Base-by-base conservation (phyloP, 1,140 invertebrate genomes). In the Dendroctonus valens region DNA sequence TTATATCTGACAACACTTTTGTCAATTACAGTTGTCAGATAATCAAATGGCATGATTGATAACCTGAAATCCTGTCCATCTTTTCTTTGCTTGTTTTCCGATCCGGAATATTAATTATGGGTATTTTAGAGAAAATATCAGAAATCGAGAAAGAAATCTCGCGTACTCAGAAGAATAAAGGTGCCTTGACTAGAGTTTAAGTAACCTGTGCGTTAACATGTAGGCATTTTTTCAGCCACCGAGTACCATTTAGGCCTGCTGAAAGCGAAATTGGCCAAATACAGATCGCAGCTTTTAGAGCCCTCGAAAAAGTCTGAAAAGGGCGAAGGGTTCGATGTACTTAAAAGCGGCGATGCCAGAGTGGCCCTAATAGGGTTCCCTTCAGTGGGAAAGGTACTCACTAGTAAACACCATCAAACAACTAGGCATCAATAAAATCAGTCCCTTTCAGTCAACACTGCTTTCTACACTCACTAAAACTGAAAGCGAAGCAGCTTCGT, bases 81-180 rank as follows among this genome's bases (percentile, higher is more conserved):
- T 26, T 26, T 26, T 26, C 26, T 3, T 26, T 26, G 26, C 26
- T 26, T 26, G 26, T 26, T 26, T 26, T 26, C 26, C 1, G 26
- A 26, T 26, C 26, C 26, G 26, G 26, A 26, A 26, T 26, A 26
- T 26, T 26, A 26, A 62, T 65, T 49, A 98, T 99, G 96, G 96
- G 96, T 70, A 98, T 98, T 78, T 81, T 98, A 71, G 96, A 99
- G 76, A 98, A 97, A 85, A 98, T 99, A 79, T 89, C 92, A 0
- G 96, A 99, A 86, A 98, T 98, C 63, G 96, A 99, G 79, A 91
- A 89, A 73, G 98, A 99, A 89, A 99, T 99, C 57, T 91, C 94
- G 6, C 83, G 96, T 72, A 99, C 97, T 37, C 97, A 99, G 80
- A 99, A 99, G 82, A 99, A 99, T 83, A 99, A 98, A 92, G 96